Conservation (phyloP, 2,888 invertebrate genomes). For the Meganola albula region DNA sequence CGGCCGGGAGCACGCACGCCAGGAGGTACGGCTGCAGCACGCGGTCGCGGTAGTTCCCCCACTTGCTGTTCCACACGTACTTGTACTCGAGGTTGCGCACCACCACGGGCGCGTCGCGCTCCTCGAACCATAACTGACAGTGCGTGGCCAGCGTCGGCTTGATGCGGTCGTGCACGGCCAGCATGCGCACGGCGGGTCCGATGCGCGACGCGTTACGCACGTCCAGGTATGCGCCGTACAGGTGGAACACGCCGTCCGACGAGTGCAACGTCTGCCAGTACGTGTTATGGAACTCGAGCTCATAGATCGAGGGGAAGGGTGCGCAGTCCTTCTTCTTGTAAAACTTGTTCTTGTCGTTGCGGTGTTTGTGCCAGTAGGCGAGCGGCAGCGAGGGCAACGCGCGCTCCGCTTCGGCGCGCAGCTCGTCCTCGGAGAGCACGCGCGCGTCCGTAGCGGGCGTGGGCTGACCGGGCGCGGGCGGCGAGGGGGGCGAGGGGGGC, state of each 20-base stretch:
- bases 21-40: constrained; percentile 94
- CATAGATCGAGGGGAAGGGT: constrained; percentile 91
- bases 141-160: constrained; percentile 89
- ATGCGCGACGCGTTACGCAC: constrained; percentile 85
- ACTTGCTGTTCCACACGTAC: constrained; percentile 95
- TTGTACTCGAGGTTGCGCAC: constrained; percentile 92
- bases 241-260: constrained; percentile 91
- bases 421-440: constrained; percentile 81
- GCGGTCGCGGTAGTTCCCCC: constrained; percentile 95
- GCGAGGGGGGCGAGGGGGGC: constrained; percentile 25
- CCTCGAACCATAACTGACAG: constrained; percentile 94
- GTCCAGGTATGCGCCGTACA: constrained; percentile 94
- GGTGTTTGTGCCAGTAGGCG: constrained; percentile 89
- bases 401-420: constrained; percentile 87
- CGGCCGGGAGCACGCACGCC: constrained; percentile 90
- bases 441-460: constrained; percentile 48
- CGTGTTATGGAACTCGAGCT: constrained; percentile 94
- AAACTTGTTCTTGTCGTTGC: constrained; percentile 84
- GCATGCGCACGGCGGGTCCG: constrained; percentile 89
- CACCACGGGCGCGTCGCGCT: constrained; percentile 87
- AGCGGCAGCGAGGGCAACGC: constrained; percentile 90
- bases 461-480: no score
- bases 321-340: constrained; percentile 85
- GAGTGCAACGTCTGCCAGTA: constrained; percentile 94
- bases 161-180: constrained; percentile 93